Conservation (phyloP, 1,140 invertebrate species). For the Pseudachorutes palmiensis region DNA sequence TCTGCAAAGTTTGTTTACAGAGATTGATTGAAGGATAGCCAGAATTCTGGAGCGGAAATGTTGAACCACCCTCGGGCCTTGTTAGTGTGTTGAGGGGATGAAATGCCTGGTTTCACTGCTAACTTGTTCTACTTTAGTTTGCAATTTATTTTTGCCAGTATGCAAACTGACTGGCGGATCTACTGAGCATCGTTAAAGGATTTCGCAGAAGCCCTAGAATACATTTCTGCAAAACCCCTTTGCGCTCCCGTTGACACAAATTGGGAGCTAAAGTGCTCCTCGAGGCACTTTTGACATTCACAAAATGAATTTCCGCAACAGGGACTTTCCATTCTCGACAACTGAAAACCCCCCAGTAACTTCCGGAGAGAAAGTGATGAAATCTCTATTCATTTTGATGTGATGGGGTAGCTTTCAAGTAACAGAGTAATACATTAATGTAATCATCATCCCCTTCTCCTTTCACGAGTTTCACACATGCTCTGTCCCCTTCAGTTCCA, state of each 20-base stretch:
- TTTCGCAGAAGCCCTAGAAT: too few relatives aligned
- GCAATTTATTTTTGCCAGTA: neutral
- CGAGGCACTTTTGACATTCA: neutral
- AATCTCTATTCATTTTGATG: neutral
- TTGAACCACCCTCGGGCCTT: too few relatives aligned
- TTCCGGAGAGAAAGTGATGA: neutral
- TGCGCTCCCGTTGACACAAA: neutral
- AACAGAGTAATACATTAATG: neutral
- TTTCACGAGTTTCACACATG: neutral
- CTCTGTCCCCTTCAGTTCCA: too few relatives aligned
- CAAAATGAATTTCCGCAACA: neutral
- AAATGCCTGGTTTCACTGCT: too few relatives aligned
- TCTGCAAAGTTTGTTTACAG: too few relatives aligned
- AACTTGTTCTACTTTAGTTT: too few relatives aligned
- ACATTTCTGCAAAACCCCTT: too few relatives aligned
- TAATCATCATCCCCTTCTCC: neutral
- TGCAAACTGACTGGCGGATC: neutral
- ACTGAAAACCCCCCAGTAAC: neutral
- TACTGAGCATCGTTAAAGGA: too few relatives aligned
- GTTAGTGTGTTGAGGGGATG: too few relatives aligned
- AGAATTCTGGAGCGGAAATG: too few relatives aligned
- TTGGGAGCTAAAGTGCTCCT: neutral
- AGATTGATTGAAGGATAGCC: too few relatives aligned
- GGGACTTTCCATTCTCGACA: neutral
- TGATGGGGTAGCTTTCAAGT: neutral